A percentile compares a stretch with the other conserved stretches of the same genome.
Conservation (phyloP, 2,797 vertebrate species). For the Caiman crocodilus region DNA sequence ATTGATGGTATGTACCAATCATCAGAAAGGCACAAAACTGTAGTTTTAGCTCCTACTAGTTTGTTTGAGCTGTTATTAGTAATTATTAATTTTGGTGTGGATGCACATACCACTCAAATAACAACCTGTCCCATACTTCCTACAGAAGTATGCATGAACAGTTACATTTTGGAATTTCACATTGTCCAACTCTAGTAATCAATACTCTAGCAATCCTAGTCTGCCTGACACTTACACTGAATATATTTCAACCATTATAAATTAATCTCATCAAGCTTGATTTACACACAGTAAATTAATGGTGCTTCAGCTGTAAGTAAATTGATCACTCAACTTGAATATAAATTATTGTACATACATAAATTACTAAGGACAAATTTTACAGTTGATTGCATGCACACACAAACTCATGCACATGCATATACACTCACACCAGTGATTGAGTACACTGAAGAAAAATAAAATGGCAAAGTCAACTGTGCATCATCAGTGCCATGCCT, state of each 20-base stretch:
- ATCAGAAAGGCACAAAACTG: neutral
- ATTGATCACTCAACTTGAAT: slow-evolving; percentile 55
- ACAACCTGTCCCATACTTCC: neutral
- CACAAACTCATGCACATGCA: too few relatives aligned
- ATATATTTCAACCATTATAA: slow-evolving; percentile 65
- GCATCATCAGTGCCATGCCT: neutral
- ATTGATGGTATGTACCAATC: accelerated
- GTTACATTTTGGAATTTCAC: neutral
- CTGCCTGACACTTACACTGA: slow-evolving; percentile 7
- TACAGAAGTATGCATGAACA: neutral
- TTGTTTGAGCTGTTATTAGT: neutral
- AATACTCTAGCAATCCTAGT: neutral
- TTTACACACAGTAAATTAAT: slow-evolving; percentile 71
- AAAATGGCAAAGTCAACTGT: neutral
- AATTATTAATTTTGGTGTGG: neutral
- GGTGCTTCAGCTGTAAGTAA: slow-evolving; percentile 63
- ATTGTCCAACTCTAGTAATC: neutral
- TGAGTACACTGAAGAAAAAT: neutral
- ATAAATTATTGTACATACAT: slow-evolving; percentile 65
- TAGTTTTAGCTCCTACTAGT: accelerated
- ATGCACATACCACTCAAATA: neutral
- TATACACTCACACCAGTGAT: neutral
- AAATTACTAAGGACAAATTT: slow-evolving; percentile 51
- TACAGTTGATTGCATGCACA: neutral
- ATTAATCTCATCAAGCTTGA: slow-evolving; percentile 61